A percentile compares a stretch with the other conserved stretches of the same genome.
Conservation (phyloP, 2,797 vertebrate species). For the Rhadinocentrus ornatus region DNA sequence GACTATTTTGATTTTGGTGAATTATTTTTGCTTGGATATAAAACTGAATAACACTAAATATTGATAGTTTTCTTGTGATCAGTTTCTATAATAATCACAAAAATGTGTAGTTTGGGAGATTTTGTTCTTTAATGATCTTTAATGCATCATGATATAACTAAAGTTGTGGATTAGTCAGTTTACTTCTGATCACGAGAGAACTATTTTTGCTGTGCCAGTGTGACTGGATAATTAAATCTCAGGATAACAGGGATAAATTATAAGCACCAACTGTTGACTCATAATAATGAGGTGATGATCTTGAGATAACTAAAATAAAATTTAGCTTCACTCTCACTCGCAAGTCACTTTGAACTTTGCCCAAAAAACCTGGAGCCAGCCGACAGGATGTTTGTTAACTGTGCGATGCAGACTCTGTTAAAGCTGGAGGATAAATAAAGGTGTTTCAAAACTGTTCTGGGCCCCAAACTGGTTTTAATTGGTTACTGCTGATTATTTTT, state of each 20-base stretch:
- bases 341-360: not conserved
- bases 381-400: slow-evolving; percentile 21
- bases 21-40: not conserved
- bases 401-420: slow-evolving; percentile 27
- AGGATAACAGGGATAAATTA: slow-evolving; percentile 1
- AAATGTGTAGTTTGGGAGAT: slow-evolving; percentile 5
- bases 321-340: not conserved
- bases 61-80: not conserved
- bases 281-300: slow-evolving; percentile 5
- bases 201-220: not conserved
- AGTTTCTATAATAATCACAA: not conserved
- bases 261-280: not conserved
- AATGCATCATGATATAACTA: not conserved
- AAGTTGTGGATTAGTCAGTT: not conserved
- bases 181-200: slow-evolving; percentile 13
- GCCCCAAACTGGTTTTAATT: not conserved
- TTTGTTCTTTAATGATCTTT: not conserved
- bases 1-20: not conserved
- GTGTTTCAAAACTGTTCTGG: slow-evolving; percentile 27
- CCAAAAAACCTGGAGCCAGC: slow-evolving; percentile 7
- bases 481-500: not conserved
- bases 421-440: slow-evolving; percentile 47
- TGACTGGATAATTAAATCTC: not conserved
- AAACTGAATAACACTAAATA: not conserved
- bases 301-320: slow-evolving; percentile 14